phyloP scores from a whole-genome alignment of 2,888 invertebrate species.

The Troilus luridus region DNA sequence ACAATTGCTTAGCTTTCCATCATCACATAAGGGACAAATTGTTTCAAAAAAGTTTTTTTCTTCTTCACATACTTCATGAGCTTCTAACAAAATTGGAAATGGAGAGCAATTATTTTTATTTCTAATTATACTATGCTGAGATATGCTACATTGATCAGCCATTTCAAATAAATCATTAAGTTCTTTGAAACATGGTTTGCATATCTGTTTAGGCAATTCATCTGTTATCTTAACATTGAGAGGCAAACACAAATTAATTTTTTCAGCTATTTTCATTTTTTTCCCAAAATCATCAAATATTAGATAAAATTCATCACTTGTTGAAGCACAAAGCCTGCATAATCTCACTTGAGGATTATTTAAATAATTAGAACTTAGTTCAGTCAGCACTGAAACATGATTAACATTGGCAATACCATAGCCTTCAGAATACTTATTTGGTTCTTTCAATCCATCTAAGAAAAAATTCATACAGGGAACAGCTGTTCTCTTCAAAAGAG shows the following conservation, averaged over 20 bases:
- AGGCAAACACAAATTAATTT: constrained; percentile 65
- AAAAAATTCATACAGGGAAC: constrained; percentile 63
- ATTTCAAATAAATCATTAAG: constrained; percentile 60
- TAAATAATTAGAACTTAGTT: neutral
- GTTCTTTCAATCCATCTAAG: constrained; percentile 14
- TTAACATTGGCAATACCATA: neutral
- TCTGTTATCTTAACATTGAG: constrained; percentile 64
- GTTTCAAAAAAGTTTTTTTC: constrained; percentile 25
- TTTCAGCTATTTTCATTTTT: constrained; percentile 63
- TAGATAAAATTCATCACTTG: constrained; percentile 61
- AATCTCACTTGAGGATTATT: constrained; percentile 53
- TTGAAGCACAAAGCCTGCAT: constrained; percentile 64
- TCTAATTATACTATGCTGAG: constrained; percentile 31
- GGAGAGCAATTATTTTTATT: constrained; percentile 9
- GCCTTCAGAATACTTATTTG: constrained; percentile 41
- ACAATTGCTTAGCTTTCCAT: neutral
- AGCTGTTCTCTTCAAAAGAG: constrained; percentile 65
- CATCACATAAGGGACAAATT: constrained; percentile 19
- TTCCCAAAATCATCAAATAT: constrained; percentile 63
- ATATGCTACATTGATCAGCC: constrained; percentile 61
- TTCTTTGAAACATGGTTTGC: constrained; percentile 61
- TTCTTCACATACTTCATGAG: neutral
- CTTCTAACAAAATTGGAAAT: constrained; percentile 2
- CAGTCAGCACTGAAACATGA: constrained; percentile 31
- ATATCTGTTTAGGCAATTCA: constrained; percentile 65